Base-by-base conservation (phyloP, 2,113 vertebrate species). In the Zosterops lateralis region DNA sequence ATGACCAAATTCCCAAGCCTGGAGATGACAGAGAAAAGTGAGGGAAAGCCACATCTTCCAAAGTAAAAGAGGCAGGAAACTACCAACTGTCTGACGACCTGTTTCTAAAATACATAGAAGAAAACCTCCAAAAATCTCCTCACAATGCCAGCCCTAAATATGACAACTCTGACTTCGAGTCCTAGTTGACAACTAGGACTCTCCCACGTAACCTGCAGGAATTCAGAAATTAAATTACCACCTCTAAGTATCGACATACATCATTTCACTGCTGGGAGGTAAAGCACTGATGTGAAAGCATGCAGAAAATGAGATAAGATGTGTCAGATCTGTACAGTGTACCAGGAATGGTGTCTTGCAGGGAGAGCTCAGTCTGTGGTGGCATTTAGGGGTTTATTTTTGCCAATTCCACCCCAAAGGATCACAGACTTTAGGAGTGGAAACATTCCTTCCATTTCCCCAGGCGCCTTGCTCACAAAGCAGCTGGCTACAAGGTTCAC, bases 391-490 rank as follows among this genome's bases (percentile, higher is more conserved):
- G 78, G 84, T 85, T 91, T 96, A 95, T 95, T 93, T 94, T 95
- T 90, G 53, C 82, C 7, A 5, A 86, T 94, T 96, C 92, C 68
- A 88, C 83, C 90, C 79, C 79, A 94, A 95, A 96, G 93, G 79
- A 88, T 81, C 92, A 90, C 32, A 73, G 58, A 91, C 82, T 67
- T 83, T 60, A 83, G 48, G 60, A 96, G 50, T 75, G 95, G 90
- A 94, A 95, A 90, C 95, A 97, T 95, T 97, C 93, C 38, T 95
- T 88, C 92, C 96, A 95, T 84, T 83, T 94, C 48, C 67, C 83
- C 56, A 83, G 93, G 83, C 77, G 90, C 89, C 91, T 79, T 48
- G 72, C 51, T 92, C 64, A 64, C 79, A 81, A 86, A 86, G 87
- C 92, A 95, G 87, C 90, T 95, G 95, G 34, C 93, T 74, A 54